A percentile compares a stretch with the other conserved stretches of the same genome.
These are phyloP conservation scores for Drosophila gunungcola DNA, from an alignment of 1,140 invertebrate genomes.

Conservation along the genomic window DNA sequence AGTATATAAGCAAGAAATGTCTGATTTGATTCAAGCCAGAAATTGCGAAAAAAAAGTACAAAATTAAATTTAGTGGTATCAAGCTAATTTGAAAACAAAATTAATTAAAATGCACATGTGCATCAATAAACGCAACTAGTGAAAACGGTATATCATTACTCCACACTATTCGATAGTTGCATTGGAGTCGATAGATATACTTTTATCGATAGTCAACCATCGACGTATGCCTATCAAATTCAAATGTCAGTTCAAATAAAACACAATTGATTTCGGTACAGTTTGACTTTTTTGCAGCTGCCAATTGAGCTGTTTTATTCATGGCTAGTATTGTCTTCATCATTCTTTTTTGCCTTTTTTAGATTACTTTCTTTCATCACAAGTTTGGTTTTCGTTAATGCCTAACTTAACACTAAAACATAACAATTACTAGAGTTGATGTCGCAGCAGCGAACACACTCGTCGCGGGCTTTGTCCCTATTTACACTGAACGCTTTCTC, in stretches of 20 bases:
- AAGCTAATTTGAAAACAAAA: no score
- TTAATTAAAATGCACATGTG: no score
- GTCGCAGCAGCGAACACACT: constrained; percentile 20
- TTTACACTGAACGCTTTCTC: constrained; percentile 49
- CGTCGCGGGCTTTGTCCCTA: constrained; percentile 39
- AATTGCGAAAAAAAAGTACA: no score
- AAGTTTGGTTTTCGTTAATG: constrained; percentile 70
- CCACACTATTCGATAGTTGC: constrained; percentile 1
- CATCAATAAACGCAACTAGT: neutral
- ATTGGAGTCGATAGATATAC: neutral
- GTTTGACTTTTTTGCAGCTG: constrained; percentile 46
- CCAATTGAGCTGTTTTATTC: constrained; percentile 38
- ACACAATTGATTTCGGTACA: constrained; percentile 33
- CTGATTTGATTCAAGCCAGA: no score
- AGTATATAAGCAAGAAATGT: no score
- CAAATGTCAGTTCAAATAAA: constrained; percentile 23
- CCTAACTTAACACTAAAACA: constrained; percentile 70
- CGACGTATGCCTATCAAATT: constrained; percentile 13
- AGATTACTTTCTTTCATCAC: constrained; percentile 71
- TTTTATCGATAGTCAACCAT: constrained; percentile 9
- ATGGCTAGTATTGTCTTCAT: constrained; percentile 52
- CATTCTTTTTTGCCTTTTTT: constrained; percentile 66
- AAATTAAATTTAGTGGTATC: no score
- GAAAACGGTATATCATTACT: neutral
- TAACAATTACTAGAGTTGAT: constrained; percentile 70